A percentile compares a stretch with the other conserved stretches of the same genome.
Evolutionary conservation across 2,888 invertebrate species (phyloP).

Genomic region (Eilema depressum): DNA sequence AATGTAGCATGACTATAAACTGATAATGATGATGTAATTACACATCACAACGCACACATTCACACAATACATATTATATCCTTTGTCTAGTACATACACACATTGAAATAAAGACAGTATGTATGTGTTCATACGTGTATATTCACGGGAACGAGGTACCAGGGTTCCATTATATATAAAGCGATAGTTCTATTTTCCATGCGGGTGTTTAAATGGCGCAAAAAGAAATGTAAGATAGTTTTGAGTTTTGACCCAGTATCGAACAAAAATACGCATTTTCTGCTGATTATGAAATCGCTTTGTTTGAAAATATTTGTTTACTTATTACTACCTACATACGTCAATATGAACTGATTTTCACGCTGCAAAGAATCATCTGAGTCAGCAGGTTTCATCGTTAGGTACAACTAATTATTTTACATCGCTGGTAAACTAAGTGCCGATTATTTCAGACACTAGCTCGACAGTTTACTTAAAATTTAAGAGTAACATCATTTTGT

Average conservation of each 20-base stretch:
- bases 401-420: no score
- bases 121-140: constrained; percentile 40
- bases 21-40: constrained; percentile 73
- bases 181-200: constrained; percentile 42
- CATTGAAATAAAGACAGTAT: constrained; percentile 41
- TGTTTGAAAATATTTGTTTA: background rate
- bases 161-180: constrained; percentile 49
- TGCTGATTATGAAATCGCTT: background rate
- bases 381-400: background rate
- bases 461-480: no score
- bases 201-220: constrained; percentile 46
- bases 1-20: constrained; percentile 68
- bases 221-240: constrained; percentile 40
- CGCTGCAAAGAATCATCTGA: background rate
- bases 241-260: background rate
- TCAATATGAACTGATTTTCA: background rate
- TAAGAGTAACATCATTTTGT: no score
- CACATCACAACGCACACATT: constrained; percentile 56
- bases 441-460: no score
- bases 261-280: constrained; percentile 5
- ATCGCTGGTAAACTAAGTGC: no score
- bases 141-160: constrained; percentile 46
- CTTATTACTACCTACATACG: background rate
- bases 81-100: constrained; percentile 41
- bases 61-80: constrained; percentile 34